Base-by-base conservation (phyloP, 2,113 vertebrate species). In the Pao palembangensis region DNA sequence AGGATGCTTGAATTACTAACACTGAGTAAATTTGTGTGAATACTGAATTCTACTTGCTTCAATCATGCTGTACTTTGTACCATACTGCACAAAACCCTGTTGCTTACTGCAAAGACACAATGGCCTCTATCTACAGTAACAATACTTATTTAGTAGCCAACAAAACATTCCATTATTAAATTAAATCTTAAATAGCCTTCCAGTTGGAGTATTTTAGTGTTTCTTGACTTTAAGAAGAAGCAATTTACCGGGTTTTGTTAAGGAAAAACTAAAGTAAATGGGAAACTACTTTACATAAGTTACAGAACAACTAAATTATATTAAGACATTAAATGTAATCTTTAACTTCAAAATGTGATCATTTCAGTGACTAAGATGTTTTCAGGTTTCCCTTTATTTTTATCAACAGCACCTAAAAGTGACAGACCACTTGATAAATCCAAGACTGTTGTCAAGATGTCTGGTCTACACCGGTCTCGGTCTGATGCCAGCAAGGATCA, bases 401-500 rank as follows among this genome's bases (percentile, higher is more conserved):
- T 71, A 48, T 41, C 1, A 61, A 11, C 70, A 91, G 85, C 79
- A 84, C 90, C 92, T 53, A 98, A 95, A 73, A 88, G 86, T 0
- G 96, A 98, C 55, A 96, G 92, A 84, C 93, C 90, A 1, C 67
- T 93, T 0, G 97, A 98, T 81, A 98, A 95, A 86, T 93, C 88
- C 61, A 98, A 93, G 76, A 89, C 98, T 55, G 92, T 92, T 0
- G 82, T 97, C 67, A 95, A 94, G 88, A 85, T 87, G 2, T 79
- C 94, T 0, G 93, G 94, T 16, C 88, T 99, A 5, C 96, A 99
- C 70, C 91, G 97, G 1, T 98, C 95, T 7, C 96, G 95, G 11
- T 99, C 97, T 0, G 96, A 99, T 0, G 96, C 97, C 0, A 93
- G 97, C 64, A 92, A 94, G 19, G 96, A 99, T 57, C 93, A 93